Evolutionary conservation across 1,140 invertebrate species (phyloP).

Genomic region (Paracyclopina nana): DNA sequence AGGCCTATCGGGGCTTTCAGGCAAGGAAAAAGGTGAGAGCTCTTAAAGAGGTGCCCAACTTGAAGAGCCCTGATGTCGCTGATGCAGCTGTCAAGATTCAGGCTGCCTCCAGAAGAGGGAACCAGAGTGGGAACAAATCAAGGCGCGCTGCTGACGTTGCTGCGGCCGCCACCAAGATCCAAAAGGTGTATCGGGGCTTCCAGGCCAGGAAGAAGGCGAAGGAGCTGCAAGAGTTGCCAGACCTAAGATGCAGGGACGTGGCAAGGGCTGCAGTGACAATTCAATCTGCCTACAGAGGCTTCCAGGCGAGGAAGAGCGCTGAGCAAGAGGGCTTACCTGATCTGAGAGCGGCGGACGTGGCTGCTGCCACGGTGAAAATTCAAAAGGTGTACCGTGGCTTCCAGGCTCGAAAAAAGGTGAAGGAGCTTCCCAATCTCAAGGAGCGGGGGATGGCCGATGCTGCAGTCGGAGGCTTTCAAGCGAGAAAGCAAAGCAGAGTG

Average conservation of each 20-base stretch:
- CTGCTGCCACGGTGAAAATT: conserved; percentile 42
- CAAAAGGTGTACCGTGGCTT: conserved; percentile 48
- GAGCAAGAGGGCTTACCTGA: conserved; percentile 25
- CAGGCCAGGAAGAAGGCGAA: neutral
- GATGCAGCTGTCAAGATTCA: conserved; percentile 51
- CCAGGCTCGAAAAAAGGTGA: conserved; percentile 25
- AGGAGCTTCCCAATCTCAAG: conserved; percentile 8
- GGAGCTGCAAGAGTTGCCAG: neutral
- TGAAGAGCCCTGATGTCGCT: neutral
- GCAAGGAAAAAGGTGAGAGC: conserved; percentile 1
- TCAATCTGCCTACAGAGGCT: neutral
- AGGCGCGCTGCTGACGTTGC: neutral
- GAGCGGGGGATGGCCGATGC: conserved; percentile 5
- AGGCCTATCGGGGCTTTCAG: neutral
- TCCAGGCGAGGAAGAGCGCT: neutral
- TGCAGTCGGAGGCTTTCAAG: conserved; percentile 13
- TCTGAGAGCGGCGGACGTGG: neutral
- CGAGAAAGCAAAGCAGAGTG: neutral
- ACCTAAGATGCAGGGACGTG: neutral
- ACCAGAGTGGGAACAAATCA: too few species aligned
- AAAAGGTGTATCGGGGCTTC: conserved; percentile 12
- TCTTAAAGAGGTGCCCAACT: conserved; percentile 3
- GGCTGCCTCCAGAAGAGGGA: conserved; percentile 40
- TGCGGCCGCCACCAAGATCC: conserved; percentile 10
- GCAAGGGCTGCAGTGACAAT: neutral